Evolutionary conservation across 2,113 vertebrate genomes (phyloP).

Genomic region (Irena cyanogastra): DNA sequence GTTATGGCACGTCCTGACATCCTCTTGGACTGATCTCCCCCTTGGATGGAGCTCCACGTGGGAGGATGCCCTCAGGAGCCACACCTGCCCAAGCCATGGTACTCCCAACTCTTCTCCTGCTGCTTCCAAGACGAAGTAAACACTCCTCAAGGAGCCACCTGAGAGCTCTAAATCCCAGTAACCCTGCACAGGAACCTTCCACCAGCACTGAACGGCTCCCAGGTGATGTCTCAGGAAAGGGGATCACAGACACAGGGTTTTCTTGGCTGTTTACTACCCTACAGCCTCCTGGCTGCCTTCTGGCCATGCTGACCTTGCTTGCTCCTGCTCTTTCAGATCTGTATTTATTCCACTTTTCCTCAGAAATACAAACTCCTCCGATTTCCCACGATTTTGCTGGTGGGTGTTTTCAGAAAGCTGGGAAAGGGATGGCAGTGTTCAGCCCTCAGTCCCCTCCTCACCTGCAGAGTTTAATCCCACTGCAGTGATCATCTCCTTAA

Average conservation of each 20-base stretch:
- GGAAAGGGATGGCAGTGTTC: not conserved
- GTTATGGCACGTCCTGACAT: not conserved
- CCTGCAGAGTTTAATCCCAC: not conserved
- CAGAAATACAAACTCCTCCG: not conserved
- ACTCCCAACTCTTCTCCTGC: not conserved
- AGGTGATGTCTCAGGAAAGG: not conserved
- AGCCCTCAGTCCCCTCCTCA: not conserved
- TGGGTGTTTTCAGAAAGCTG: not conserved
- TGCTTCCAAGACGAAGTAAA: not conserved
- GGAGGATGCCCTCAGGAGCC: not conserved
- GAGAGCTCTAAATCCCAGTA: not conserved
- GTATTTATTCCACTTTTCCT: not conserved
- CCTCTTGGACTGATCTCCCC: not conserved
- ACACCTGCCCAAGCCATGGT: not conserved
- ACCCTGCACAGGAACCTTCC: not conserved
- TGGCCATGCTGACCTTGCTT: not conserved
- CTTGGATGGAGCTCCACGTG: not conserved
- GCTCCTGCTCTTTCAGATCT: not conserved
- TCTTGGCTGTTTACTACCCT: not conserved
- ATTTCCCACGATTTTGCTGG: not conserved
- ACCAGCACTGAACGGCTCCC: not conserved
- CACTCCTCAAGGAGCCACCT: not conserved
- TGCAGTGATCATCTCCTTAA: not conserved
- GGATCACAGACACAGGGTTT: not conserved
- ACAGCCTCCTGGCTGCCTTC: not conserved